Base-by-base conservation (phyloP, 1,140 invertebrate species). In the Brachionus manjavacas region DNA sequence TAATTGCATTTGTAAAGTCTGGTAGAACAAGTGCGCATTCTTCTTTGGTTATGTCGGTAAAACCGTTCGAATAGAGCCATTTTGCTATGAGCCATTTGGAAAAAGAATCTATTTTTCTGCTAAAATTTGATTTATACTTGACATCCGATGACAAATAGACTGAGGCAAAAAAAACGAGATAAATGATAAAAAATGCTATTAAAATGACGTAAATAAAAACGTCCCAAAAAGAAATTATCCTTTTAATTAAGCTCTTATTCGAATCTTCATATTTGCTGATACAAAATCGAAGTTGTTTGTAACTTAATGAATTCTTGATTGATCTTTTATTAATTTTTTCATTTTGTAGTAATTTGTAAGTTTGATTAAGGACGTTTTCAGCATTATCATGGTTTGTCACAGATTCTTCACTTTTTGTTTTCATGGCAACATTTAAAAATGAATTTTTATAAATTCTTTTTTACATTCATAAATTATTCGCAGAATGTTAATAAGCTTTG, bases 1-100 rank as follows among this genome's bases (percentile, higher is more conserved):
- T 92, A 11, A 92, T 88, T 86, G 93, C 92, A 23, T 91, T 89
- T 14, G 92, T 86, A 20, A 91, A 85, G 6, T 91, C 87, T 1
- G 93, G 92, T 86, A 93, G 88, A 35, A 91, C 89, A 1, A 94
- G 16, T 11, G 88, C 35, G 85, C 88, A 89, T 52, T 49, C 84
- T 68, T 88, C 88, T 66, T 66, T 81, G 12, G 25, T 81, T n/a
- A 81, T n/a, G 20, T 81, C 52, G 4, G 79, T 81, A 39, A 81
- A 81, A 31, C 25, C 79, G 12, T 81, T 81, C 4, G 2, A 81
- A 81, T 68, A 46, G 7, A 81, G 23, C 79, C 79, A 81, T 60
- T 60, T 46, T 6, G 79, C 49, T 31, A 81, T 46, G 11, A 46
- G 16, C 79, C 52, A 81, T 39, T 39, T 64, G 3, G 16, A 64